Conservation (phyloP, 1,140 invertebrate genomes). For the Littorina saxatilis region DNA sequence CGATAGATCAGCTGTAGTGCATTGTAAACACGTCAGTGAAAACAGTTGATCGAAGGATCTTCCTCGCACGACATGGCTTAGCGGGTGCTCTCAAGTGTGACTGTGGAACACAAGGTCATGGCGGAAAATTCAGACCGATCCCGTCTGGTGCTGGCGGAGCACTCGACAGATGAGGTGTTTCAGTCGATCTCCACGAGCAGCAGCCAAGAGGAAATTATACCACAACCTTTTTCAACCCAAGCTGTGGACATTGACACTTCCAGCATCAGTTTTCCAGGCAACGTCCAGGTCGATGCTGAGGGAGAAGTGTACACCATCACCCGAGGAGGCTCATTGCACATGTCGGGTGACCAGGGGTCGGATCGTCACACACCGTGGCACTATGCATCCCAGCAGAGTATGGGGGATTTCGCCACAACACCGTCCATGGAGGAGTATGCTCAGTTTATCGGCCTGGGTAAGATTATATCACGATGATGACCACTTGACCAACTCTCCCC, state of each 20-base stretch:
- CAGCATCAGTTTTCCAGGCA: not conserved
- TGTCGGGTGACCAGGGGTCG: not conserved
- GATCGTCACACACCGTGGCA: not conserved
- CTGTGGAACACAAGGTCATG: too few species aligned
- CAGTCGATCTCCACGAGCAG: too few species aligned
- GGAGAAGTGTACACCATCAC: slow-evolving; percentile 20
- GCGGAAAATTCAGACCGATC: too few species aligned
- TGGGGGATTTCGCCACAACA: not conserved
- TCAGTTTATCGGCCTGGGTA: slow-evolving; percentile 28
- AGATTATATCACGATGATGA: not conserved
- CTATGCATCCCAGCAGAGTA: not conserved
- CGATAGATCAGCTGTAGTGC: too few species aligned
- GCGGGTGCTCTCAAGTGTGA: too few species aligned
- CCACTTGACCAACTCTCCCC: not conserved
- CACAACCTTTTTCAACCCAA: too few species aligned
- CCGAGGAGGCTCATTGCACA: not conserved
- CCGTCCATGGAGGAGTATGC: not conserved
- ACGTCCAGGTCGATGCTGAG: slow-evolving; percentile 2
- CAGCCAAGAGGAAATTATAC: too few species aligned
- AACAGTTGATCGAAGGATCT: too few species aligned
- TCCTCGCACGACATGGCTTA: too few species aligned
- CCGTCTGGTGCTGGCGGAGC: too few species aligned
- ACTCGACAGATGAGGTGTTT: not conserved
- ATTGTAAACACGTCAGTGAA: too few species aligned
- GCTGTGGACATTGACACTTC: not conserved